Evolutionary conservation across 2,113 vertebrate species (phyloP).

Genomic region (Isichthys henryi): DNA sequence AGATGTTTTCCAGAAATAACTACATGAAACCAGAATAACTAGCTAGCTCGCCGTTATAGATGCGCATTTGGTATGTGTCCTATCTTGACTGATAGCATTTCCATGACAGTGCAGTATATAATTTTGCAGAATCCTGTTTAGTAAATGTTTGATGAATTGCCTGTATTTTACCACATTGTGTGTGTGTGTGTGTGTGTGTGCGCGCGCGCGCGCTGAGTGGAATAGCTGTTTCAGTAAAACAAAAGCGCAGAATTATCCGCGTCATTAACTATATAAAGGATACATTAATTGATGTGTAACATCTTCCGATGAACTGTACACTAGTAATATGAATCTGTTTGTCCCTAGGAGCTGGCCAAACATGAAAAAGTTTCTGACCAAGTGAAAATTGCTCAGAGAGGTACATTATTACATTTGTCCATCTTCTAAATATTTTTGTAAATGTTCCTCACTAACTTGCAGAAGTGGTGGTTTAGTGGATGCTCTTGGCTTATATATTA

Average conservation of each 20-base stretch:
- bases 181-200: background rate
- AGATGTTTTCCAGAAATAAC: background rate
- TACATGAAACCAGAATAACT: background rate
- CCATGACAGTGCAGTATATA: background rate
- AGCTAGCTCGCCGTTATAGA: background rate
- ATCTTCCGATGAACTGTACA: background rate
- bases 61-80: background rate
- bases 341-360: constrained; percentile 52
- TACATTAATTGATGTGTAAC: background rate
- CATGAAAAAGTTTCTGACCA: constrained; percentile 49
- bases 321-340: background rate
- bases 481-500: background rate
- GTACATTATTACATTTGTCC: constrained; percentile 29
- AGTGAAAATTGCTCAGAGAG: constrained; percentile 56
- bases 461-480: background rate
- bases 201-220: background rate
- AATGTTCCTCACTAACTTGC: background rate
- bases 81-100: background rate
- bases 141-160: background rate
- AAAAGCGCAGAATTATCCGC: background rate
- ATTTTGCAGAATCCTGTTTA: background rate
- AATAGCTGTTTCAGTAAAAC: background rate
- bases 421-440: background rate
- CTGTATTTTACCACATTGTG: background rate
- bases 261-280: background rate